Conservation (phyloP, 2,888 invertebrate species). For the Andrena minutula region DNA sequence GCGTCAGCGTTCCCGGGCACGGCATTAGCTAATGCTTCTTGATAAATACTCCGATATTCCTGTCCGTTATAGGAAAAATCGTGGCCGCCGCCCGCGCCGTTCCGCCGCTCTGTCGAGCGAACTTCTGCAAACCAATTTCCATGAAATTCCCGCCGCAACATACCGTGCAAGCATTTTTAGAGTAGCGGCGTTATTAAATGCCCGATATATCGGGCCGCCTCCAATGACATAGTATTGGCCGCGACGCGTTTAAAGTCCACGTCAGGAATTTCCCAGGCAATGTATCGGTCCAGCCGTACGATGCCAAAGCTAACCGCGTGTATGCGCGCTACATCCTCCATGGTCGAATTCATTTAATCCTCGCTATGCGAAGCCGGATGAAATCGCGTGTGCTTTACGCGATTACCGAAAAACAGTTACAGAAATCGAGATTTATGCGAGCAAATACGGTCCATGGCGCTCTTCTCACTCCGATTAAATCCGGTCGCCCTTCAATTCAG, state of each 20-base stretch:
- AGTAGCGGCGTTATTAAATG: slow-evolving; percentile 55
- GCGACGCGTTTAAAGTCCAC: slow-evolving; percentile 34
- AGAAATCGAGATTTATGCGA: background rate
- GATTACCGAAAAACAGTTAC: background rate
- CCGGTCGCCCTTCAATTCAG: background rate
- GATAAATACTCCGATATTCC: slow-evolving; percentile 26
- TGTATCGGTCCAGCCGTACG: background rate
- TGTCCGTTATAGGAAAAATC: slow-evolving; percentile 4
- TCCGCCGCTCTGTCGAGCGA: slow-evolving; percentile 27
- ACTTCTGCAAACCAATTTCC: slow-evolving; percentile 38
- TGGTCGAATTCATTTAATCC: too few relatives aligned
- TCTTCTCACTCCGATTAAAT: background rate
- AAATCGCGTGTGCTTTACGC: background rate
- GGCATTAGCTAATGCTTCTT: slow-evolving; percentile 21
- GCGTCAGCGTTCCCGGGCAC: background rate
- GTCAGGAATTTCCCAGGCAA: slow-evolving; percentile 25
- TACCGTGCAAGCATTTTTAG: slow-evolving; percentile 48
- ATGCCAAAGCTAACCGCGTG: background rate
- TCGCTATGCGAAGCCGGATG: background rate
- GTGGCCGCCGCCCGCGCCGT: slow-evolving; percentile 30
- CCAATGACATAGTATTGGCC: slow-evolving; percentile 50
- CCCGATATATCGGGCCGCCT: slow-evolving; percentile 49
- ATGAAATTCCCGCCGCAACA: slow-evolving; percentile 52
- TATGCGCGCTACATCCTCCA: too few relatives aligned
- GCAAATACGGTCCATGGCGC: background rate